Evolutionary conservation across 2,113 vertebrate genomes (phyloP), one percentile per base, ranked within the genome.

Genomic region (Dipodomys stephensi): DNA sequence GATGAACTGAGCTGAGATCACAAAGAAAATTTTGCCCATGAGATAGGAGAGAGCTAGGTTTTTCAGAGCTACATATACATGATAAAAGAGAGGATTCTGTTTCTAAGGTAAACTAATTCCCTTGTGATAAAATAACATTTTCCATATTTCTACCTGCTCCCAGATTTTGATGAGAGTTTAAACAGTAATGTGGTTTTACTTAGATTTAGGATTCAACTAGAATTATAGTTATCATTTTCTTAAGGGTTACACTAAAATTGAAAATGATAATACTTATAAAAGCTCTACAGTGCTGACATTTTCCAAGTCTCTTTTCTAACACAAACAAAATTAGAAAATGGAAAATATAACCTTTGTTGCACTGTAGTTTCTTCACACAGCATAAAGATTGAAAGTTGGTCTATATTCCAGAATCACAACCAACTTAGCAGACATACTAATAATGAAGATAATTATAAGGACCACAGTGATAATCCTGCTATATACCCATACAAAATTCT

Each of bases 251-350:
- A 80, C 72, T 94, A 68, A 96, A 96, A 94, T 82, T 92, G 78
- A 97, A 96, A 95, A 96, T 94, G 84, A 95, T 94, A 95, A 96
- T 95, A 91, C 77, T 46, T 91, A 84, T 92, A 81, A 96, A 94
- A 84, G 73, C 89, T 96, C 69, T 86, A 67, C 28, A 76, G 84
- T 53, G 74, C 87, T 96, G 96, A 95, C 94, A 97, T 97, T 97
- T 39, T 97, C 88, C 35, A 84, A 76, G 79, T 85, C 82, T 88
- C 69, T 94, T 93, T 83, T 93, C 53, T 71, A 90, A 79, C n/a
- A 91, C 85, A 96, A 97, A 95, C 92, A 96, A 94, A 95, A 97
- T 96, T 91, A 95, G 64, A 94, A 94, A 96, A 95, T 92, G 92
- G 87, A 96, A 95, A 97, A 96, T 96, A 80, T 95, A 95, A 96